A percentile compares a stretch with the other conserved stretches of the same genome.
Conservation (phyloP, 2,797 vertebrate species). For the Nyctibius grandis region DNA sequence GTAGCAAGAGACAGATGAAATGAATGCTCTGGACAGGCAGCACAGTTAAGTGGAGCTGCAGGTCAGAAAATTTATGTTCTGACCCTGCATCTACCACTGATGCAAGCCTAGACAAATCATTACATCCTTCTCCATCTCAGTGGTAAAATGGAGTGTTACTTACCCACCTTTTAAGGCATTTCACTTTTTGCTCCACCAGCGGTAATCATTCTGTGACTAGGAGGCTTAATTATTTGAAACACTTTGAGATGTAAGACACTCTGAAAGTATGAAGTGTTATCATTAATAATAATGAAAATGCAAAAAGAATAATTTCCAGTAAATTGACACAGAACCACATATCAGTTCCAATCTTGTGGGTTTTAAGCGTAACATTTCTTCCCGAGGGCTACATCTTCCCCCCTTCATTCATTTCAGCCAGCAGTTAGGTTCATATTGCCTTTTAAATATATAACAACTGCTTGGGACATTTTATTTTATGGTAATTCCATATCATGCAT, state of each 20-base stretch:
- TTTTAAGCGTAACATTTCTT: neutral
- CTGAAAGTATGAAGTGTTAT: neutral
- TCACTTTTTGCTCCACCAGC: neutral
- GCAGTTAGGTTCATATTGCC: conserved; percentile 51
- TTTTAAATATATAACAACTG: conserved; percentile 72
- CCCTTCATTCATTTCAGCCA: conserved; percentile 46
- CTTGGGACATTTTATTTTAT: conserved; percentile 55
- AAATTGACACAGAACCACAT: neutral
- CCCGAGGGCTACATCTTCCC: neutral
- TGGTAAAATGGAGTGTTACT: neutral
- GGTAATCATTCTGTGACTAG: neutral
- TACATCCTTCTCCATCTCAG: neutral
- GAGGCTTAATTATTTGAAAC: conserved; percentile 22
- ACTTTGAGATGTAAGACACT: neutral
- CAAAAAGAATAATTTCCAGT: neutral
- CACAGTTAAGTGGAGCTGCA: neutral
- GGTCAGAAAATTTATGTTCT: conserved; percentile 23
- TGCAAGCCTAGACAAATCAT: neutral
- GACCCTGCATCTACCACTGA: neutral
- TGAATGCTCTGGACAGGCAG: neutral
- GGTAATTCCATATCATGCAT: conserved; percentile 49
- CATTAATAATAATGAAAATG: conserved; percentile 6
- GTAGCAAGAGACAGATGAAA: neutral
- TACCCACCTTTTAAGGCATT: neutral
- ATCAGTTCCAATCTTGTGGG: neutral